Evolutionary conservation across 1,140 invertebrate species (phyloP), one percentile per base, ranked within the genome.

Genomic region (Asobara japonica): DNA sequence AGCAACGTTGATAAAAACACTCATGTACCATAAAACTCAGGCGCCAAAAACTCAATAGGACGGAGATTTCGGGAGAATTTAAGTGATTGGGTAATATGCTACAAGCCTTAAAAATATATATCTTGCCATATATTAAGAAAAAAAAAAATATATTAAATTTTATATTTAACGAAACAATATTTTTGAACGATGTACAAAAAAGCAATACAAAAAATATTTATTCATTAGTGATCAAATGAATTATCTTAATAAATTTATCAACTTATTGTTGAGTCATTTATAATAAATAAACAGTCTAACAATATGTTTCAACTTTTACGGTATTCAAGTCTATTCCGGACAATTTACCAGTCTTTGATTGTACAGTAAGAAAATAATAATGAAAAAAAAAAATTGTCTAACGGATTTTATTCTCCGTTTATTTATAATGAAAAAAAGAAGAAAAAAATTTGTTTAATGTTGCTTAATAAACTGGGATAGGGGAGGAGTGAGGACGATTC

Each of bases 151-250:
- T 13, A 60, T 25, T 60, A 60, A n/a, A n/a, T 60, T 60, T 6
- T 62, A 16, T 62, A 62, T 62, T 62, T 62, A 4, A 62, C 60
- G 60, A 62, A 29, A 62, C 60, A 62, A 62, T 62, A 62, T 62
- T 56, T n/a, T 62, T n/a, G 13, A 62, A 62, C 60, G 27, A 30
- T 30, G 60, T 62, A 62, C 60, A 62, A 62, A 62, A 62, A 62
- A 62, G 27, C 11, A 62, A 62, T 62, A 62, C 60, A 62, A 62
- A 62, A 62, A 18, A 62, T 18, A 31, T n/a, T 0, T 62, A 62
- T 16, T 62, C 31, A 2, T 5, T 45, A 45, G n/a, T 45, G 27
- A 60, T 27, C 51, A 60, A 60, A 60, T 25, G 22, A 60, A 60
- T 3, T 60, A 13, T 45, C 38, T 13, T 16, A 16, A 45, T 45